These are phyloP conservation scores for Camelus bactrianus DNA, from an alignment of 2,113 vertebrate genomes.

Conservation along the genomic window DNA sequence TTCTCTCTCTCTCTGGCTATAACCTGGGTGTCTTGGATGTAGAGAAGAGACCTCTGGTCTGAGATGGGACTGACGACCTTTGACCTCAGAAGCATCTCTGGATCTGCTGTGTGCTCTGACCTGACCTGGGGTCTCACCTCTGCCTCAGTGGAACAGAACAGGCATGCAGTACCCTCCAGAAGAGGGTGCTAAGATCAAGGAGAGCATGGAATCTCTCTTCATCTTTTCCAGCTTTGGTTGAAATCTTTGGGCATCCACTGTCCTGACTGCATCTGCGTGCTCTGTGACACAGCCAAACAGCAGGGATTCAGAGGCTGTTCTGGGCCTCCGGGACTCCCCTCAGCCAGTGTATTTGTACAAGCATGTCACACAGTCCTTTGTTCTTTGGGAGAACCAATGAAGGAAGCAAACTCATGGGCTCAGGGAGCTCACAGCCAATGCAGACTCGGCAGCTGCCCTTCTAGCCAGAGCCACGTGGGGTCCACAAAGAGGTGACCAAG, in stretches of 20 bases:
- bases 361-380: background rate
- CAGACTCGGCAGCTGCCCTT: background rate
- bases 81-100: conserved; percentile 22
- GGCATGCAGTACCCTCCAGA: background rate
- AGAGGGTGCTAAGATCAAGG: background rate
- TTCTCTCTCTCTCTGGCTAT: background rate
- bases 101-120: background rate
- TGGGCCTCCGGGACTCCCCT: background rate
- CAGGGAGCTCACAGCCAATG: background rate
- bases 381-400: background rate
- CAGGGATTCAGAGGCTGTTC: background rate
- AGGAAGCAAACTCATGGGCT: background rate
- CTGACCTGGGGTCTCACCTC: background rate
- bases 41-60: background rate
- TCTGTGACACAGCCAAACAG: background rate
- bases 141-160: background rate
- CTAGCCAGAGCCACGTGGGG: background rate
- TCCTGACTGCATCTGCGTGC: background rate
- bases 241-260: background rate
- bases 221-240: background rate
- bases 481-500: background rate
- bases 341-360: background rate
- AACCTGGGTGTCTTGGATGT: background rate
- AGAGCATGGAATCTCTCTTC: background rate
- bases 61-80: background rate